Evolutionary conservation across 92 coral and sea anemone genomes (phyloP).

Genomic region (Palythoa grandiflora): DNA sequence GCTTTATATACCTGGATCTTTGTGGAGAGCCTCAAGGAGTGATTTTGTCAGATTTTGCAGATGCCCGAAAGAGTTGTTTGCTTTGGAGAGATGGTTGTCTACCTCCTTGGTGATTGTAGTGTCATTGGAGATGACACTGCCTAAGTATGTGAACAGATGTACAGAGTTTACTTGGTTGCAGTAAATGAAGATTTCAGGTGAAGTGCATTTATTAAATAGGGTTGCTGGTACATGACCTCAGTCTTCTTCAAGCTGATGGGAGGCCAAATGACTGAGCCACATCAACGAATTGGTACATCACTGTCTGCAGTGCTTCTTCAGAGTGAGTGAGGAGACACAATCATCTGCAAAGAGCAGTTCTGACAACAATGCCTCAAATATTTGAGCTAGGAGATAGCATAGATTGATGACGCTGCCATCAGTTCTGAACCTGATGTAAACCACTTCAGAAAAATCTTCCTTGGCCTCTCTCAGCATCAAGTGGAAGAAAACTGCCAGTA

Average conservation of each 20-base stretch:
- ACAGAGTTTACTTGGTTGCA: background rate
- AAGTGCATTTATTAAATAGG: background rate
- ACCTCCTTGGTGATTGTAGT: background rate
- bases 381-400: background rate
- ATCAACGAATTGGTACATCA: background rate
- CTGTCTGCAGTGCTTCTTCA: background rate
- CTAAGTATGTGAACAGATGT: constrained; percentile 5
- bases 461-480: background rate
- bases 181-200: background rate
- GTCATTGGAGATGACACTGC: background rate
- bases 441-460: background rate
- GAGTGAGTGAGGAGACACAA: background rate
- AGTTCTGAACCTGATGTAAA: background rate
- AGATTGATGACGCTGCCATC: background rate
- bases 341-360: background rate
- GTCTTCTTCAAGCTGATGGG: background rate
- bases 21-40: background rate
- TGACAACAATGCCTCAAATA: background rate
- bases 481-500: background rate
- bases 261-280: background rate
- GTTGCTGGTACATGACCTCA: no score
- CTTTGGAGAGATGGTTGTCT: background rate
- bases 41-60: background rate
- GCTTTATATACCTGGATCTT: background rate
- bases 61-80: background rate